A percentile compares a stretch with the other conserved stretches of the same genome.
Conservation (phyloP, 2,888 invertebrate species). For the Erpobdella octoculata region DNA sequence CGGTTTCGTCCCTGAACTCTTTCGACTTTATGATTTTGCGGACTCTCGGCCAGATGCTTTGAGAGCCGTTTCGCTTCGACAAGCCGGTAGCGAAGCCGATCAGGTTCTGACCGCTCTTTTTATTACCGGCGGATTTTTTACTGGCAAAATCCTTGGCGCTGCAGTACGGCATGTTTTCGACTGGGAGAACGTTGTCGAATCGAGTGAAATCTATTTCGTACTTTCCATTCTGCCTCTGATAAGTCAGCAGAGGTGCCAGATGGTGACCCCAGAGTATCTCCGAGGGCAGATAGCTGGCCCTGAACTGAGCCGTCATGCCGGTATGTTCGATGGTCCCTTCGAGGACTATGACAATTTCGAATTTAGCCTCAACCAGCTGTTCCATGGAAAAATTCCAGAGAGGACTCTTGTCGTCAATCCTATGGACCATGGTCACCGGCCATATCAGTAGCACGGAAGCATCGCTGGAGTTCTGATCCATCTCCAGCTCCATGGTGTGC, state of each 20-base stretch:
- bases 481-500: conserved; percentile 54
- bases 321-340: conserved; percentile 49
- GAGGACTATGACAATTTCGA: conserved; percentile 90
- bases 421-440: conserved; percentile 93
- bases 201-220: conserved; percentile 51
- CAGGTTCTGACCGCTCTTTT: neutral
- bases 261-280: conserved; percentile 53
- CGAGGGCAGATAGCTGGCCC: conserved; percentile 55
- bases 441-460: conserved; percentile 92
- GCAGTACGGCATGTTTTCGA: conserved; percentile 55
- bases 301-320: conserved; percentile 47
- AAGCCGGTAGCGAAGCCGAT: neutral
- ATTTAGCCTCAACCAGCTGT: conserved; percentile 80
- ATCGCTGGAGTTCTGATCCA: conserved; percentile 58
- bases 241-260: conserved; percentile 50
- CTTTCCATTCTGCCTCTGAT: conserved; percentile 51
- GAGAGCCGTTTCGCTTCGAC: neutral
- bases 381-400: conserved; percentile 82
- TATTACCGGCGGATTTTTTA: neutral
- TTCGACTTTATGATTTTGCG: neutral
- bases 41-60: neutral
- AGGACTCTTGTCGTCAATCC: conserved; percentile 81
- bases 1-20: neutral
- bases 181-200: conserved; percentile 50
- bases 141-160: conserved; percentile 29